Conservation (phyloP, 2,113 vertebrate species). For the Syngnathus floridae region DNA sequence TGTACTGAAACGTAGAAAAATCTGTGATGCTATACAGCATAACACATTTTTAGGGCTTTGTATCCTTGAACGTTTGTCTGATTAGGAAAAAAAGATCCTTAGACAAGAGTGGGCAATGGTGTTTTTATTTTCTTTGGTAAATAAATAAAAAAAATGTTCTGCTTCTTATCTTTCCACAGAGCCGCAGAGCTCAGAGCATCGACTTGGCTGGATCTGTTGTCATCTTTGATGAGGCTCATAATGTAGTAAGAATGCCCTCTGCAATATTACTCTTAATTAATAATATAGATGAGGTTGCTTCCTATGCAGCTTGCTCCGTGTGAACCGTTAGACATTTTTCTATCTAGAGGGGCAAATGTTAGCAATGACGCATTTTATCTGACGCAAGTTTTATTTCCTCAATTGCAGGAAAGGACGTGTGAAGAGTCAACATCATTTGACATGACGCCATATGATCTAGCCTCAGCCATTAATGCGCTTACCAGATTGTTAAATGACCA, state of each 20-base stretch:
- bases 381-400: not conserved
- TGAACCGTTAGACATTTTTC: not conserved
- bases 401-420: constrained; percentile 83
- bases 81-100: too few relatives aligned
- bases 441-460: constrained; percentile 83
- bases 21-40: not conserved
- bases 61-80: not conserved
- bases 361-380: not conserved
- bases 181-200: constrained; percentile 80
- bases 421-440: constrained; percentile 91
- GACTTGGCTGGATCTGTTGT: constrained; percentile 85
- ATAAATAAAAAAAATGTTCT: not conserved
- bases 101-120: not conserved
- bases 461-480: constrained; percentile 77
- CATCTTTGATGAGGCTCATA: constrained; percentile 98
- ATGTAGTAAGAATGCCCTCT: constrained; percentile 76
- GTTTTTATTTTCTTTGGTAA: not conserved
- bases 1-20: not conserved
- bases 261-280: not conserved
- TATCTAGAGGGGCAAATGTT: not conserved
- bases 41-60: not conserved
- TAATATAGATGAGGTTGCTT: not conserved
- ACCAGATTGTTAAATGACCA: constrained; percentile 77
- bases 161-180: constrained; percentile 63
- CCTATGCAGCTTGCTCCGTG: not conserved